Evolutionary conservation across 2,113 vertebrate genomes (phyloP).

Genomic region (Cottus gobio): DNA sequence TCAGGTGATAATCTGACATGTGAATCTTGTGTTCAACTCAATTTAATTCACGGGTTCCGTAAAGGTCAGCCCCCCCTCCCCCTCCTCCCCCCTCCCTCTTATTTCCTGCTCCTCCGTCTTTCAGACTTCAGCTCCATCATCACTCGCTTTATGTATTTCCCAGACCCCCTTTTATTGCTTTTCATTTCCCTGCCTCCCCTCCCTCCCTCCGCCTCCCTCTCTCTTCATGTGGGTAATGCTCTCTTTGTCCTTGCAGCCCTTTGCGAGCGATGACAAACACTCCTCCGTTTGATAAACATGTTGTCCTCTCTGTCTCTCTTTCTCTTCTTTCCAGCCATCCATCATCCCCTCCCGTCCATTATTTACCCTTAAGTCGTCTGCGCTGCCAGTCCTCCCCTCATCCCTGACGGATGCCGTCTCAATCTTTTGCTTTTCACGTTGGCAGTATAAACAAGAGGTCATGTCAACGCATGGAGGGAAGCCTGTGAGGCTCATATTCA

Average conservation of each 20-base stretch:
- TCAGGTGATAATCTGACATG: slow-evolving; percentile 55
- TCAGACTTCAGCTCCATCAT: slow-evolving; percentile 30
- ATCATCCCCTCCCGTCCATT: slow-evolving; percentile 40
- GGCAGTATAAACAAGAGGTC: neutral
- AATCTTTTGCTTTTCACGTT: slow-evolving; percentile 8
- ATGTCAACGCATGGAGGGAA: neutral
- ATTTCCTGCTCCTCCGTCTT: slow-evolving; percentile 10
- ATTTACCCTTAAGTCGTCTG: slow-evolving; percentile 35
- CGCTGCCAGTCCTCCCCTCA: slow-evolving; percentile 9
- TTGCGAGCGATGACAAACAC: slow-evolving; percentile 35
- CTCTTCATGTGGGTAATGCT: slow-evolving; percentile 36
- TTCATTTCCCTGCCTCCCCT: slow-evolving; percentile 3
- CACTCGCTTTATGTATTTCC: slow-evolving; percentile 15
- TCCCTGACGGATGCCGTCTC: slow-evolving; percentile 13
- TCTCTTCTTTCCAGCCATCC: slow-evolving; percentile 36
- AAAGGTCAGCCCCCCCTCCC: slow-evolving; percentile 57
- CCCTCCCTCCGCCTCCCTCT: slow-evolving; percentile 18
- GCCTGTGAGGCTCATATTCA: slow-evolving; percentile 8
- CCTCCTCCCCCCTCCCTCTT: neutral
- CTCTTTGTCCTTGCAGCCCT: slow-evolving; percentile 66
- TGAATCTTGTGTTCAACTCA: slow-evolving; percentile 62
- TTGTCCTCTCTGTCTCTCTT: slow-evolving; percentile 52
- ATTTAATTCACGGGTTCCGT: slow-evolving; percentile 68
- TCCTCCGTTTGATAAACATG: slow-evolving; percentile 59
- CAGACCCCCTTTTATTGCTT: slow-evolving; percentile 15